A percentile compares a stretch with the other conserved stretches of the same genome.
Conservation (phyloP, 1,140 invertebrate genomes). For the Amphibalanus amphitrite region DNA sequence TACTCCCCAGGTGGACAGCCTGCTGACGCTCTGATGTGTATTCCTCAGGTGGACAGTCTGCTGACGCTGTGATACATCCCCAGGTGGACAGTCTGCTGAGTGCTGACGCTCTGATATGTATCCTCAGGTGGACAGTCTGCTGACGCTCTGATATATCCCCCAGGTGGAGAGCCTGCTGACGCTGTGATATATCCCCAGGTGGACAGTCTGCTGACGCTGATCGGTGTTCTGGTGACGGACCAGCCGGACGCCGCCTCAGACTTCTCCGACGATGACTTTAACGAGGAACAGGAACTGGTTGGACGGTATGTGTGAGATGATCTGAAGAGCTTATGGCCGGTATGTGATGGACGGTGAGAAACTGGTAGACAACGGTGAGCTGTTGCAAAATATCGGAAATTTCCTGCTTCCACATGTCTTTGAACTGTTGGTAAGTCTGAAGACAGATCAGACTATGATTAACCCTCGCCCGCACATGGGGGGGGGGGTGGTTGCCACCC, state of each 20-base stretch:
- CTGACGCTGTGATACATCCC: background rate
- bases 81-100: background rate
- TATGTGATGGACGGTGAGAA: no score
- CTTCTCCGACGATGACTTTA: constrained; percentile 60
- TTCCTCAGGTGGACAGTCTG: background rate
- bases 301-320: constrained; percentile 50
- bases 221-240: constrained; percentile 71
- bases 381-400: no score
- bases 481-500: no score
- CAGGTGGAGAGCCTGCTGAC: background rate
- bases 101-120: background rate
- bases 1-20: constrained; percentile 12
- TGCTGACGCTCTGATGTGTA: background rate
- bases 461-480: no score
- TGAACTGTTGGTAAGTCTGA: no score
- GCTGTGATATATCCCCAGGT: no score
- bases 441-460: no score
- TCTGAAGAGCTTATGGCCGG: no score
- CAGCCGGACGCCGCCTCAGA: constrained; percentile 41
- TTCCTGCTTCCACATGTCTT: no score
- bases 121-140: constrained; percentile 37
- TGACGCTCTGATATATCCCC: constrained; percentile 29
- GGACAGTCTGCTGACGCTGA: constrained; percentile 59
- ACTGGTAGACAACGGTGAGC: no score
- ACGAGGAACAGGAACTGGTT: constrained; percentile 86